A percentile compares a stretch with the other conserved stretches of the same genome.
These are phyloP conservation scores for Meteorus sp. DNA, from an alignment of 1,140 invertebrate species.

Conservation along the genomic window DNA sequence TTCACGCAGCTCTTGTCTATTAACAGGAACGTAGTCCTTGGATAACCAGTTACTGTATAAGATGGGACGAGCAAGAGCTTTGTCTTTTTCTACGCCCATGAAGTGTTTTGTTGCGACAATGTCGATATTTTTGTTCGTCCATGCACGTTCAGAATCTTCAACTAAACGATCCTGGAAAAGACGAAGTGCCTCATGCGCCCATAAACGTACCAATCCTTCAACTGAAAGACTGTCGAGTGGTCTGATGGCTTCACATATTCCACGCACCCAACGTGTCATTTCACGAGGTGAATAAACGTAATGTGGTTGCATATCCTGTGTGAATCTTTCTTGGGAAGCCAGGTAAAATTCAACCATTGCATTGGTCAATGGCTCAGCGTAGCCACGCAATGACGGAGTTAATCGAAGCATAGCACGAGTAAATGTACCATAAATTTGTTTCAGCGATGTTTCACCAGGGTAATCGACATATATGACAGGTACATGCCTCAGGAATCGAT, in stretches of 20 bases:
- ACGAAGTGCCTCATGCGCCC: conserved; percentile 97
- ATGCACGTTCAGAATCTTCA: conserved; percentile 89
- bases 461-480: conserved; percentile 99
- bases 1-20: conserved; percentile 91
- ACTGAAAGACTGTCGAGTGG: conserved; percentile 89
- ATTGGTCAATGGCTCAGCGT: conserved; percentile 94
- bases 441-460: conserved; percentile 94
- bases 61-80: conserved; percentile 87
- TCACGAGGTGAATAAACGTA: conserved; percentile 99
- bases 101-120: conserved; percentile 94
- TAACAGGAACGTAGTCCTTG: conserved; percentile 97
- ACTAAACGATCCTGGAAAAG: conserved; percentile 97
- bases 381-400: conserved; percentile 85
- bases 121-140: conserved; percentile 99
- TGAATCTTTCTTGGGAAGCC: conserved; percentile 95
- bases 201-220: conserved; percentile 94
- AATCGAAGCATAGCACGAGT: conserved; percentile 95
- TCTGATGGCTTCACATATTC: conserved; percentile 97
- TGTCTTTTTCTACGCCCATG: conserved; percentile 84
- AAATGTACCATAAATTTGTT: conserved; percentile 99
- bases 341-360: conserved; percentile 99
- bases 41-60: conserved; percentile 99
- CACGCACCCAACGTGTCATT: conserved; percentile 98
- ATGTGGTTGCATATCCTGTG: conserved; percentile 99
- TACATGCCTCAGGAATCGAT: conserved; percentile 91